Conservation (phyloP, 92 coral and sea anemone species). For the Palythoa grandiflora region DNA sequence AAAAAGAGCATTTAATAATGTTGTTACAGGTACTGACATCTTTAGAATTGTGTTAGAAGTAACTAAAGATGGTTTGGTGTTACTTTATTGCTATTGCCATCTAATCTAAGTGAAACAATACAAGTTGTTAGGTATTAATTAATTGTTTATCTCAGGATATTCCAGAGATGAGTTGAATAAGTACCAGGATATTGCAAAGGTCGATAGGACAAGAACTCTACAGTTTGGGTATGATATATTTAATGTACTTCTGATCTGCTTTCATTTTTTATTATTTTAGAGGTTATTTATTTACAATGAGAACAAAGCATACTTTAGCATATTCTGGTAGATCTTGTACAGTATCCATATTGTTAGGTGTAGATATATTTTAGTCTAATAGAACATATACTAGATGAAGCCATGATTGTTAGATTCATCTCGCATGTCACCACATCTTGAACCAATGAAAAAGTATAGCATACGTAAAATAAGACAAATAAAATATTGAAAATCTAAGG, state of each 20-base stretch:
- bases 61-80: too few species aligned
- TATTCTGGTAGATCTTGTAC: neutral
- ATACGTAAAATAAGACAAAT: neutral
- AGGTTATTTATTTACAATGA: too few species aligned
- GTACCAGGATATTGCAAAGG: constrained; percentile 18
- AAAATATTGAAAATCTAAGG: neutral
- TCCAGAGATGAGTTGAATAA: constrained; percentile 39
- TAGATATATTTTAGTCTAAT: neutral
- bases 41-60: too few species aligned
- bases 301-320: neutral
- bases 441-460: neutral
- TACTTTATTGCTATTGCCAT: neutral
- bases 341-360: neutral
- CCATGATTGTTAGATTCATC: neutral
- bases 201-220: neutral
- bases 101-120: neutral
- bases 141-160: constrained; percentile 30
- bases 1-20: too few species aligned
- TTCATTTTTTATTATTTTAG: neutral
- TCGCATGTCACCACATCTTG: neutral
- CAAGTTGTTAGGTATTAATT: neutral
- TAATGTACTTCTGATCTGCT: neutral
- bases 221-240: constrained; percentile 20
- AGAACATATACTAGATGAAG: neutral
- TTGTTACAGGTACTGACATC: too few species aligned